phyloP scores from a whole-genome alignment of 2,888 invertebrate genomes.

The Polyommatus iphigenia region DNA sequence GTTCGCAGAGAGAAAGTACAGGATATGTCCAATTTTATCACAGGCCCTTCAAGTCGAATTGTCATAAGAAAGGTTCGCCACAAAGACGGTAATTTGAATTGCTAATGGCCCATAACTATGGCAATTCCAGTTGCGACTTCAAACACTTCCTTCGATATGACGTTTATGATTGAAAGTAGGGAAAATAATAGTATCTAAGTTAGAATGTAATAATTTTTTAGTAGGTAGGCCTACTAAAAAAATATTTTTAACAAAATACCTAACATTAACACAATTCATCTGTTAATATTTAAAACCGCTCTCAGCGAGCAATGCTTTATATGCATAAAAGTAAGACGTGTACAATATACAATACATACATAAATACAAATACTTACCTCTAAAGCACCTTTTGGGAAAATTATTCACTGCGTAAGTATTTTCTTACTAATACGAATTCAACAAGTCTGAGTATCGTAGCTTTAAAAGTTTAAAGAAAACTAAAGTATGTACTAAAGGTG shows the following conservation, averaged over 20 bases:
- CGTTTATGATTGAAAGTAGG: background rate
- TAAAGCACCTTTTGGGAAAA: no score
- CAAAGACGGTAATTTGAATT: constrained; percentile 47
- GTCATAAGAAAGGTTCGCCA: constrained; percentile 45
- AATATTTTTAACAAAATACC: background rate
- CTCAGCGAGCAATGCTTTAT: no score
- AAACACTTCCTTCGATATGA: constrained; percentile 35
- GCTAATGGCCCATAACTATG: constrained; percentile 45
- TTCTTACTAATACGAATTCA: background rate
- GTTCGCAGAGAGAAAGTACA: constrained; percentile 56
- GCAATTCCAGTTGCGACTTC: constrained; percentile 43
- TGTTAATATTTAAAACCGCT: background rate
- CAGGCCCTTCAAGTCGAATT: constrained; percentile 41
- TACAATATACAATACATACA: no score
- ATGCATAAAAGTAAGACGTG: no score
- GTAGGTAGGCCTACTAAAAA: background rate
- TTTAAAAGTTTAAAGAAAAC: background rate
- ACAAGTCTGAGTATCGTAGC: background rate
- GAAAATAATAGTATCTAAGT: background rate
- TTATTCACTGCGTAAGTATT: background rate
- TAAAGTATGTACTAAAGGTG: background rate
- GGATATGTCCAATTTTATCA: constrained; percentile 53
- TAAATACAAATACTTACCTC: no score
- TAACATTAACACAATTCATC: background rate
- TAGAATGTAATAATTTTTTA: no score